Base-by-base conservation (phyloP, 2,113 vertebrate species). In the Dolichotis patagonum region DNA sequence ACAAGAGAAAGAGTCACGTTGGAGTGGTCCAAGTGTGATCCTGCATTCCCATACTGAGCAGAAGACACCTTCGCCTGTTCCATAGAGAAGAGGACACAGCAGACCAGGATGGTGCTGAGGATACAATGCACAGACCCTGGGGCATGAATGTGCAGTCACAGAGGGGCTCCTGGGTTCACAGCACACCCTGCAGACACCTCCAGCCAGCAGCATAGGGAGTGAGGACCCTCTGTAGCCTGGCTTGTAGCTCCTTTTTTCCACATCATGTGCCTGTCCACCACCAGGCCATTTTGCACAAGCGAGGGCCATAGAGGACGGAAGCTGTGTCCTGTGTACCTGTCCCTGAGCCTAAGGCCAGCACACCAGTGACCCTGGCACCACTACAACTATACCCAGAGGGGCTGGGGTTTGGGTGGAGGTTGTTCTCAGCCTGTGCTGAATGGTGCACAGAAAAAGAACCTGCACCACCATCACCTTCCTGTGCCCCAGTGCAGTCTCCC, bases 381-480 rank as follows among this genome's bases (percentile, higher is more conserved):
- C 19, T 5, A 6, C 13, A 52, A 38, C 60, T 4, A 26, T 52
- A 11, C 24, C 49, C 12, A 1, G 0, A 6, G 4, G 0, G 11
- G 17, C 49, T 17, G 38, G 43, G 41, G 19, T 73, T 62, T 41
- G 54, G 32, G 24, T 60, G 0, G n/a, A 14, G 38, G 32, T 24
- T 32, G 19, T 13, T 28, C 9, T 49, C 8, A 7, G 16, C 26
- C 26, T 32, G 35, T 28, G 24, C 14, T n/a, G 20, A 67, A 7
- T 62, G 24, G 24, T 7, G 32, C 3, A 2, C 4, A 24, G 6
- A 30, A 16, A 17, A 19, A 22, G 8, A 4, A 5, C 22, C 63
- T 12, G 1, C 17, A 41, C 41, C 38, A 10, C 46, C 3, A 13
- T n/a, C 26, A 0, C 54, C 10, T 6, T 9, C 5, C 43, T 12